phyloP scores from a whole-genome alignment of 2,888 invertebrate genomes.

The Acrobasis repandana region DNA sequence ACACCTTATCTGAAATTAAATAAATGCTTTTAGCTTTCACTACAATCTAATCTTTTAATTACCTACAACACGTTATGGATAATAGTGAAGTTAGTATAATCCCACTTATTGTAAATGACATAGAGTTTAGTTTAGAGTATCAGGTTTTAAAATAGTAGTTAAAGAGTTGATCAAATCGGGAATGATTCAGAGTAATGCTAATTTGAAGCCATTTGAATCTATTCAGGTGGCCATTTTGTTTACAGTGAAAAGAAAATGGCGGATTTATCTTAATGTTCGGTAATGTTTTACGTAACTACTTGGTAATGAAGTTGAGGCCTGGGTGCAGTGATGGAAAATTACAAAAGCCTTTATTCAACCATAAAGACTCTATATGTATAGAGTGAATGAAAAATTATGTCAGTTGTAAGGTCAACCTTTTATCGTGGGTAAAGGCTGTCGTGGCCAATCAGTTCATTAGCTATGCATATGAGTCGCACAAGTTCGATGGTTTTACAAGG shows the following conservation, averaged over 20 bases:
- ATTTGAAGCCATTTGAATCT: constrained; percentile 2
- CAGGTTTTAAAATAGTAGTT: not conserved
- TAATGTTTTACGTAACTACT: not conserved
- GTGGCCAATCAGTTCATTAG: no score
- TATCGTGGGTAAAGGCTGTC: no score
- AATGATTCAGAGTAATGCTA: constrained; percentile 5
- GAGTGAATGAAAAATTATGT: no score
- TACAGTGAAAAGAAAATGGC: not conserved
- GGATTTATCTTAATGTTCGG: not conserved
- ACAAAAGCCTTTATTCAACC: no score
- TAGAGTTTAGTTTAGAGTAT: not conserved
- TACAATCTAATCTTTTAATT: constrained; percentile 19
- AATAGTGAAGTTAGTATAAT: not conserved
- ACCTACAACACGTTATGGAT: constrained; percentile 1
- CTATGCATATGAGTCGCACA: no score
- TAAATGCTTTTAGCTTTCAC: constrained; percentile 18
- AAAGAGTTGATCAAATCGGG: constrained; percentile 1
- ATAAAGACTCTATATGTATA: no score
- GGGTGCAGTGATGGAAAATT: not conserved
- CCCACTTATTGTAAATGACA: not conserved
- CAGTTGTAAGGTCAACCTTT: no score
- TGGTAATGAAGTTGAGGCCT: not conserved
- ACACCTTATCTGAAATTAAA: constrained; percentile 19
- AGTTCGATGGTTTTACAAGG: no score
- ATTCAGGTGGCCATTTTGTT: constrained; percentile 1